Evolutionary conservation across 2,888 invertebrate genomes (phyloP), one percentile per base, ranked within the genome.

Genomic region (Chironomus riparius): DNA sequence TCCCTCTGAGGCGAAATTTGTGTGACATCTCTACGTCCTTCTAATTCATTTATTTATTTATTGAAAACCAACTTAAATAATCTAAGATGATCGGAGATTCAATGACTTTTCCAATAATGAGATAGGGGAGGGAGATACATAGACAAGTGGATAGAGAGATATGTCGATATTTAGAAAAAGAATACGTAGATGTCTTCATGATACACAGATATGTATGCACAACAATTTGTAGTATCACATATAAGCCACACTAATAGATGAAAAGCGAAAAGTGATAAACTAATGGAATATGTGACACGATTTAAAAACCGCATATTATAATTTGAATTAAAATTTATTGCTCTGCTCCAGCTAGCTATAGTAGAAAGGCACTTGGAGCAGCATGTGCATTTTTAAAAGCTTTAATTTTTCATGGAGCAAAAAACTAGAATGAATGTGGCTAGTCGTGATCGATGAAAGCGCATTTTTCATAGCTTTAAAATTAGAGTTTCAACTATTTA

Each of bases 201-300:
- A 56, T 18, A 56, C n/a, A 56, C 56, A 56, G 18, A 50, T 2
- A 56, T 18, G 15, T 18, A 18, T 56, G 56, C 56, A 56, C 15
- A 18, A 56, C 56, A 56, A 56, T 56, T n/a, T 13, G 15, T 50
- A 50, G 50, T 15, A 56, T 56, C 56, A 56, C 56, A 56, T 56
- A 38, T 38, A 38, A 18, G 18, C 18, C 56, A 56, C 15, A 56
- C 7, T 56, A 56, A 56, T 56, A 56, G 68, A 74, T 68, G 65
- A 28, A 7, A 56, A 68, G 22, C 28, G 24, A 68, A 74, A 74
- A 74, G 74, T 74, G 74, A 74, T 74, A 74, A 74, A 74, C 65
- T 74, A 74, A 74, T 72, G 72, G 72, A 72, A 72, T 72, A 72
- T 74, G 74, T 74, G 74, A 74, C 74, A 74, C 68, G 74, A 65